These are phyloP conservation scores for Trimorus sp. DNA, from an alignment of 2,888 invertebrate species.

Conservation along the genomic window DNA sequence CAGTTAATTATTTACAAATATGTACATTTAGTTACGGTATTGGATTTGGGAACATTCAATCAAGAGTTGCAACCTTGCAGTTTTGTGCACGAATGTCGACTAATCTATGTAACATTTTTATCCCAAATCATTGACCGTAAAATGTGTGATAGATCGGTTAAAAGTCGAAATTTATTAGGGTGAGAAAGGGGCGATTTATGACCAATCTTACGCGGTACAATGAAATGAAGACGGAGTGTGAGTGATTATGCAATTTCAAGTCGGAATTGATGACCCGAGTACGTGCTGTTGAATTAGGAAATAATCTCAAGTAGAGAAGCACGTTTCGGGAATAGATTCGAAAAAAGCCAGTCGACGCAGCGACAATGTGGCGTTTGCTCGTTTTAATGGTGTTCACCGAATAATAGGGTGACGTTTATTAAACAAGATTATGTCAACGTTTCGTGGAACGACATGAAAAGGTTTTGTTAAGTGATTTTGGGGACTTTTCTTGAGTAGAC, in stretches of 20 bases:
- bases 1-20: too few relatives aligned
- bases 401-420: constrained; percentile 46
- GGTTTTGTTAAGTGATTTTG: constrained; percentile 52
- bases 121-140: too few relatives aligned
- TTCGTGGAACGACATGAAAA: constrained; percentile 50
- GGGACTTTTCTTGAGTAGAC: constrained; percentile 39
- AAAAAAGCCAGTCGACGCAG: constrained; percentile 28
- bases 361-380: constrained; percentile 36
- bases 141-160: too few relatives aligned
- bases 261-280: constrained; percentile 49
- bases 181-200: constrained; percentile 20
- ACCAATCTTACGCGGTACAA: constrained; percentile 16
- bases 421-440: constrained; percentile 48
- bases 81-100: too few relatives aligned
- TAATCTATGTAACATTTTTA: too few relatives aligned
- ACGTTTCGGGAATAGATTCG: constrained; percentile 42
- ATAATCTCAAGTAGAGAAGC: constrained; percentile 35
- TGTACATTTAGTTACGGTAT: too few relatives aligned
- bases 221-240: constrained; percentile 9
- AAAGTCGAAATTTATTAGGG: not conserved
- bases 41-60: too few relatives aligned
- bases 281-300: constrained; percentile 56
- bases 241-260: constrained; percentile 46
- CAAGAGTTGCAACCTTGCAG: too few relatives aligned
- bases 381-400: constrained; percentile 18